Evolutionary conservation across 2,113 vertebrate species (phyloP).

Genomic region (Terrapene triunguis): DNA sequence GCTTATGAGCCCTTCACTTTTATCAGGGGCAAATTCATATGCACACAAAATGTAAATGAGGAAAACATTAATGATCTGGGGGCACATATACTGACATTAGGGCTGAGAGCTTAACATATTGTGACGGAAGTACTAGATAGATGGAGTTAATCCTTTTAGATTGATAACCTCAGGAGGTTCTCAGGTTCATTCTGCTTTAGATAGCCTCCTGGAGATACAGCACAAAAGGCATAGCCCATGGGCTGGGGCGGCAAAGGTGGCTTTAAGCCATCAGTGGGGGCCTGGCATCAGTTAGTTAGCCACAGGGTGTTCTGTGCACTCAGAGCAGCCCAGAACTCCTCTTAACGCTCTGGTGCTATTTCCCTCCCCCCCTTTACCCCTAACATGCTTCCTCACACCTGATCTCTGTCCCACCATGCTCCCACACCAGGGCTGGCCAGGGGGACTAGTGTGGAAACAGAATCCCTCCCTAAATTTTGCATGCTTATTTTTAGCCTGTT

Average conservation of each 20-base stretch:
- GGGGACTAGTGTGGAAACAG: accelerated
- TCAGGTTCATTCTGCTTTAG: background rate
- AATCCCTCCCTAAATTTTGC: background rate
- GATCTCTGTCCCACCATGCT: background rate
- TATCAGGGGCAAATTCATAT: background rate
- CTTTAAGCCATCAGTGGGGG: background rate
- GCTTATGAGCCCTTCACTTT: background rate
- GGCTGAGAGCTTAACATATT: background rate
- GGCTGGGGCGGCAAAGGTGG: background rate
- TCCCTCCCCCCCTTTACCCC: background rate
- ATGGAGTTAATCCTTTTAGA: background rate
- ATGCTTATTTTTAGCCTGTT: background rate
- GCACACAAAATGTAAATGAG: background rate
- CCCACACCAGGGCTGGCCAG: background rate
- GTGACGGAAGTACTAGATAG: background rate
- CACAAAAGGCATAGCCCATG: background rate
- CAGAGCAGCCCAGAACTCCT: background rate
- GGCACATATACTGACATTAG: background rate
- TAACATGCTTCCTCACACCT: background rate
- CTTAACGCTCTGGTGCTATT: background rate
- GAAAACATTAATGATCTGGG: background rate
- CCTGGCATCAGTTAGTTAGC: background rate
- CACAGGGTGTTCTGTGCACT: background rate
- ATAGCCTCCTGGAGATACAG: background rate
- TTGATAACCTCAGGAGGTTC: background rate